phyloP scores from a whole-genome alignment of 2,797 vertebrate species.

The Pangasius macronema region DNA sequence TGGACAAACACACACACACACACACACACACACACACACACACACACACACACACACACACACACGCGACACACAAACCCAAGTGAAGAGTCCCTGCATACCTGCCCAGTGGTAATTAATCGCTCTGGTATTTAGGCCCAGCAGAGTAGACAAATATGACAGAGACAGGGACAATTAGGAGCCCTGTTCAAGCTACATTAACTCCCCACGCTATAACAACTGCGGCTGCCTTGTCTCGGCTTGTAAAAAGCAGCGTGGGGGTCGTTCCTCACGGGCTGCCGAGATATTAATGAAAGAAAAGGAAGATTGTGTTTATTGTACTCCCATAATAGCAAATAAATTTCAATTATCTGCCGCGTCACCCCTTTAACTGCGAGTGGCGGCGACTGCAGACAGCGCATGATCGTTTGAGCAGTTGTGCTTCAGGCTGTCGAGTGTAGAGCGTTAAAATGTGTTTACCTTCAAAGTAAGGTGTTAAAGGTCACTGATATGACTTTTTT shows the following conservation, averaged over 20 bases:
- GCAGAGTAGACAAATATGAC: conserved; percentile 98
- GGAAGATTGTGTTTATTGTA: conserved; percentile 91
- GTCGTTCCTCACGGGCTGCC: conserved; percentile 83
- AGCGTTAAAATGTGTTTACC: conserved; percentile 29
- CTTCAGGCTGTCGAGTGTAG: conserved; percentile 41
- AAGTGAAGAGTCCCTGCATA: conserved; percentile 73
- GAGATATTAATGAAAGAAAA: conserved; percentile 88
- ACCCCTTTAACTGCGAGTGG: conserved; percentile 82
- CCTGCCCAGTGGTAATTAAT: conserved; percentile 97
- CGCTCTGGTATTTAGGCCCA: conserved; percentile 97
- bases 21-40: not conserved
- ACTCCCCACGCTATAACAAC: conserved; percentile 92
- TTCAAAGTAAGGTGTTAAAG: conserved; percentile 38
- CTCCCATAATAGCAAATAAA: conserved; percentile 91
- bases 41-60: not conserved
- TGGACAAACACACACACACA: not conserved
- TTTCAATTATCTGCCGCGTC: conserved; percentile 94
- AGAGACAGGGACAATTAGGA: conserved; percentile 98
- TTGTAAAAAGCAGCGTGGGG: conserved; percentile 85
- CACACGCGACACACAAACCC: conserved; percentile 30
- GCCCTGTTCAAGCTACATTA: conserved; percentile 99
- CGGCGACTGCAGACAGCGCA: conserved; percentile 14
- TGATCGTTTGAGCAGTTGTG: conserved; percentile 38
- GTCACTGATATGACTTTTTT: conserved; percentile 45
- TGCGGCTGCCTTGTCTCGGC: conserved; percentile 83